A percentile compares a stretch with the other conserved stretches of the same genome.
phyloP scores from a whole-genome alignment of 2,888 invertebrate species.

The Apamea crenata region DNA sequence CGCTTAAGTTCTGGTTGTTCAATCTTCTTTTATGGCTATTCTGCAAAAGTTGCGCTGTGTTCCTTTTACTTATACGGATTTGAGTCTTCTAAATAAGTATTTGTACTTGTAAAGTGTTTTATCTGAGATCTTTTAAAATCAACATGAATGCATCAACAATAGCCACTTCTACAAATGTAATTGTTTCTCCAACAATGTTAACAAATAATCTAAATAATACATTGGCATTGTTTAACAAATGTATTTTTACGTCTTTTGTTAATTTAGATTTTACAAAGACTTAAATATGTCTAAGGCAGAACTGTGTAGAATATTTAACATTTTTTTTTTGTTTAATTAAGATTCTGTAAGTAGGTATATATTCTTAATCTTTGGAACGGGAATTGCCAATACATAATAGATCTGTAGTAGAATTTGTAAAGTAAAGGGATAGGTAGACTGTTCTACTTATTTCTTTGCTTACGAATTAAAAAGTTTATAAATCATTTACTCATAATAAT shows the following conservation, averaged over 20 bases:
- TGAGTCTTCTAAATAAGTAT: background rate
- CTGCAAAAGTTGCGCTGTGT: background rate
- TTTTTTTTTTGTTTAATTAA: background rate
- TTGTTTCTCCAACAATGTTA: constrained; percentile 16
- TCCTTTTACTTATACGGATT: background rate
- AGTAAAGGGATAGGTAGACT: background rate
- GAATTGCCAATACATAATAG: background rate
- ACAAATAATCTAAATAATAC: background rate
- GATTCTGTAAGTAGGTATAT: background rate
- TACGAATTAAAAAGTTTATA: background rate
- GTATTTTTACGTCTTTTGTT: constrained; percentile 17
- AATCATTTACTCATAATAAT: background rate
- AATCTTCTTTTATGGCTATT: background rate
- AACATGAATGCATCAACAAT: constrained; percentile 36
- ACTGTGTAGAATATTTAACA: background rate
- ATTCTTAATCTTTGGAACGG: too few species aligned
- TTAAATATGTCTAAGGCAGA: background rate
- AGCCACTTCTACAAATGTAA: constrained; percentile 31
- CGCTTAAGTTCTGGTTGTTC: background rate
- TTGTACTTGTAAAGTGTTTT: constrained; percentile 22
- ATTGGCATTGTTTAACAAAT: background rate
- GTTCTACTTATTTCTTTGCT: background rate
- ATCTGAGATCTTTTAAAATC: constrained; percentile 32
- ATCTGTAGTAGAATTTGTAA: background rate
- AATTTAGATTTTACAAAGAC: constrained; percentile 13